A percentile compares a stretch with the other conserved stretches of the same genome.
phyloP scores from a whole-genome alignment of 2,888 invertebrate genomes.

The Rhagophthalmus giganteus region DNA sequence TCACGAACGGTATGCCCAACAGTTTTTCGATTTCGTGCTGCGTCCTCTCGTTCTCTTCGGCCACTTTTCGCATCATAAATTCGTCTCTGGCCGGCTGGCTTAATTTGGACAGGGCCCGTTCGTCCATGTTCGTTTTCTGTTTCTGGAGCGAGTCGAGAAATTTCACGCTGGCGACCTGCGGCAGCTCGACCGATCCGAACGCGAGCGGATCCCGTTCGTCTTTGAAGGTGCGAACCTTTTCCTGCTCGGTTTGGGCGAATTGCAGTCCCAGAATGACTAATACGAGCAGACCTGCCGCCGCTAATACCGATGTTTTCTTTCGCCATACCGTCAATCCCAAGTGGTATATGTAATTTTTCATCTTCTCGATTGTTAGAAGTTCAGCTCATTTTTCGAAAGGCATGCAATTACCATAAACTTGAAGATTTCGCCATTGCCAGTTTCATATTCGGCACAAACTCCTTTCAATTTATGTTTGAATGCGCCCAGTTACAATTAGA shows the following conservation, averaged over 20 bases:
- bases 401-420: not conserved
- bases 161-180: conserved; percentile 31
- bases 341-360: conserved; percentile 52
- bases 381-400: conserved; percentile 12
- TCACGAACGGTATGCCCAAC: conserved; percentile 55
- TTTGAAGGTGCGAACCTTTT: conserved; percentile 30
- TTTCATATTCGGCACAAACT: not conserved
- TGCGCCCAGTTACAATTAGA: conserved; percentile 1
- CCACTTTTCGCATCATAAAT: conserved; percentile 37
- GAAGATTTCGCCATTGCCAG: conserved; percentile 3
- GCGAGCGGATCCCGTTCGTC: conserved; percentile 28
- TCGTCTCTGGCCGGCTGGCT: conserved; percentile 52
- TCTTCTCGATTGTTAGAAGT: conserved; percentile 19
- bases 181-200: conserved; percentile 32
- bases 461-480: not conserved
- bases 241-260: conserved; percentile 45
- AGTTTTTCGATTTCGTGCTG: conserved; percentile 49
- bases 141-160: conserved; percentile 26
- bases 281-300: conserved; percentile 50
- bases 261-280: conserved; percentile 57
- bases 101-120: conserved; percentile 42
- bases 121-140: conserved; percentile 6
- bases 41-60: conserved; percentile 33
- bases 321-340: conserved; percentile 57
- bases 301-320: conserved; percentile 56